These are phyloP conservation scores for Drosophila helvetica DNA, from an alignment of 2,888 invertebrate species.

Conservation along the genomic window DNA sequence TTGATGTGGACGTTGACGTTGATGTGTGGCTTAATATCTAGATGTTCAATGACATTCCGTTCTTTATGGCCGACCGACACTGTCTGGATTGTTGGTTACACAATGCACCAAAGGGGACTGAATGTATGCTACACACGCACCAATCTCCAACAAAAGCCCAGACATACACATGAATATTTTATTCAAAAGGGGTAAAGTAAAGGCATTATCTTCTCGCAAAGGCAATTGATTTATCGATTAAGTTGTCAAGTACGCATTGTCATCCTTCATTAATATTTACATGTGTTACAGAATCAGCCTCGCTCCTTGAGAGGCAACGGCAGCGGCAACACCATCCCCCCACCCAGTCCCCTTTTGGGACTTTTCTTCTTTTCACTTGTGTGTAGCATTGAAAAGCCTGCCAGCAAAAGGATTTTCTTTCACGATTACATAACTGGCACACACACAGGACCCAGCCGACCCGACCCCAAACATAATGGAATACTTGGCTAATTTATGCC, in stretches of 20 bases:
- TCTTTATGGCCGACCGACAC: conserved; percentile 39
- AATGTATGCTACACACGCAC: conserved; percentile 53
- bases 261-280: conserved; percentile 73
- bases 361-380: conserved; percentile 32
- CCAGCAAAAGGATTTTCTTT: conserved; percentile 39
- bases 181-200: conserved; percentile 65
- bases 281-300: conserved; percentile 57
- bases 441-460: conserved; percentile 17
- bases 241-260: conserved; percentile 77
- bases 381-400: conserved; percentile 44
- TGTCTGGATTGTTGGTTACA: conserved; percentile 46
- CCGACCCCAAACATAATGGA: conserved; percentile 13
- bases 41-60: conserved; percentile 73
- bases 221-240: conserved; percentile 81
- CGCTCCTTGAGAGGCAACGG: conserved; percentile 26
- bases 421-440: conserved; percentile 45
- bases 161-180: conserved; percentile 39
- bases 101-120: conserved; percentile 50
- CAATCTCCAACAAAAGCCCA: conserved; percentile 26
- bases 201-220: conserved; percentile 63
- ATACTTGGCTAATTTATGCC: conserved; percentile 26
- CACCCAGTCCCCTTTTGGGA: conserved; percentile 4
- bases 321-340: not conserved
- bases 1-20: conserved; percentile 33
- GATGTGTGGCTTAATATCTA: conserved; percentile 57